Evolutionary conservation across 2,888 invertebrate species (phyloP), one percentile per base, ranked within the genome.

Genomic region (Polyploca ridens): DNA sequence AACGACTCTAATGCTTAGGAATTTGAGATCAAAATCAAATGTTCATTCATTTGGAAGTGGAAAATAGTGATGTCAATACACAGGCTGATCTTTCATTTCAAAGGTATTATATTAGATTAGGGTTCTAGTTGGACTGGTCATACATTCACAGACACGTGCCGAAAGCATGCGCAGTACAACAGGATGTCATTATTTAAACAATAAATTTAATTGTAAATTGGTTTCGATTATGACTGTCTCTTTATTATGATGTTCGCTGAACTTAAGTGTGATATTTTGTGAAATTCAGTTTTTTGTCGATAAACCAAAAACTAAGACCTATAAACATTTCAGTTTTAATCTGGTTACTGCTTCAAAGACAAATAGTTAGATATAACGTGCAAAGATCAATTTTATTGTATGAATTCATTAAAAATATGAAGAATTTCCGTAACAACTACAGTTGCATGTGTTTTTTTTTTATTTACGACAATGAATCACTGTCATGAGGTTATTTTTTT

Each of bases 171-270:
- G 82, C 73, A 78, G 73, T 77, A 76, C 81, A 46, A n/a, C n/a
- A 79, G 82, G 80, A 83, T 82, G 83, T 79, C 82, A 87, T 90
- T 88, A 88, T 90, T 89, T 85, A 87, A 87, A 90, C 88, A 90
- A 91, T 90, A 86, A 87, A 88, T 88, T 88, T 88, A 86, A 90
- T 89, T 89, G 84, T 79, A 84, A 86, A 85, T 82, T 77, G 75
- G 70, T 75, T 73, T 75, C 68, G 68, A 77, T 64, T 76, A 69
- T 63, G 63, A 41, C 41, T 41, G 41, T 66, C 62, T 67, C 63
- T 63, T 71, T 61, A 68, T 68, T 63, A 59, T 62, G 8, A 6
- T 64, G 41, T 69, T 67, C 69, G 63, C 65, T 70, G 64, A 66
- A 75, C 67, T 66, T 44, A 57, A 64, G 68, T 70, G 73, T 64